Conservation (phyloP, 2,797 vertebrate genomes). For the Galago senegalensis region DNA sequence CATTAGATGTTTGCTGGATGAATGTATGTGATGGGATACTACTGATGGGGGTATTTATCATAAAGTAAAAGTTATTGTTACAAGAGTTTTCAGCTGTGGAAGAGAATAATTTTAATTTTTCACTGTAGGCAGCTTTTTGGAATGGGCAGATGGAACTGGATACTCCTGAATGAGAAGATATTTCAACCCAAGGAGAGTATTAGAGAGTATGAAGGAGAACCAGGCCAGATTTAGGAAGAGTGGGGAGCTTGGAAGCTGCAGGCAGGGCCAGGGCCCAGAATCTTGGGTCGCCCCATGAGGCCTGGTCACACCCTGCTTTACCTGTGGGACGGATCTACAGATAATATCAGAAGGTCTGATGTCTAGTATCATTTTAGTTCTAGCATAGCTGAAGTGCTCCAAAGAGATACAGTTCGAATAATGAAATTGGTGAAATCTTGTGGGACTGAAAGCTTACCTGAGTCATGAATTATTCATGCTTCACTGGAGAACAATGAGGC, state of each 20-base stretch:
- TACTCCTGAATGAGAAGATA: conserved; percentile 46
- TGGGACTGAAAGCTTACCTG: conserved; percentile 64
- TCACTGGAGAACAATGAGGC: conserved; percentile 62
- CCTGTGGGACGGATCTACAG: neutral
- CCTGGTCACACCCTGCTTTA: neutral
- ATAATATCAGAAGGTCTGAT: neutral
- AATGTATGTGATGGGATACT: neutral
- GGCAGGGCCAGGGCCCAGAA: neutral
- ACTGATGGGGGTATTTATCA: neutral
- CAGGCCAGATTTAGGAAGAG: neutral
- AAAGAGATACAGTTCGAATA: conserved; percentile 67
- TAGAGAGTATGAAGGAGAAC: neutral
- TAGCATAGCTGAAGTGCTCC: conserved; percentile 17
- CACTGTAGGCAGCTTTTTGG: neutral
- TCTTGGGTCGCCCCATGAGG: neutral
- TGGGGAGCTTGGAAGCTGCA: neutral
- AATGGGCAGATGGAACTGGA: neutral
- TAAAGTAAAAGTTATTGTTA: conserved; percentile 5
- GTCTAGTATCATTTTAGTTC: conserved; percentile 37
- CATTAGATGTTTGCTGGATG: conserved; percentile 23
- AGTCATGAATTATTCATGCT: conserved; percentile 77
- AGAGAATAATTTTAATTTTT: conserved; percentile 24
- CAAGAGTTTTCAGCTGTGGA: conserved; percentile 10
- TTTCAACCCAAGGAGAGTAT: neutral
- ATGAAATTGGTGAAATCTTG: conserved; percentile 70